Conservation (phyloP, 2,888 invertebrate species). For the Drosophila testacea region DNA sequence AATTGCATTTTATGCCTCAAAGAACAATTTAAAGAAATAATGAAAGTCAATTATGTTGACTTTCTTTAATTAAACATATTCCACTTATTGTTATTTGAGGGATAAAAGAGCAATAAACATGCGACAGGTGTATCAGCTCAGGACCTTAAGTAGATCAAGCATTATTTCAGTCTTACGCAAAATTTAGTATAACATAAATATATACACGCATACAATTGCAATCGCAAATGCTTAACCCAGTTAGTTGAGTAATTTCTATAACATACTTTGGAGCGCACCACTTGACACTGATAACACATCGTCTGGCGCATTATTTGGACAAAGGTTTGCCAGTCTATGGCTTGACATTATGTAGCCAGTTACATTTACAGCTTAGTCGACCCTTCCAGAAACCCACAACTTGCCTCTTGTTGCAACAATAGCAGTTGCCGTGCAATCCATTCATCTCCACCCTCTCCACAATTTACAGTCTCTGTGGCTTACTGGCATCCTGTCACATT, state of each 20-base stretch:
- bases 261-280: constrained; percentile 70
- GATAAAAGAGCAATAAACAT: not conserved
- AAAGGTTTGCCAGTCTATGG: constrained; percentile 48
- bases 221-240: constrained; percentile 36
- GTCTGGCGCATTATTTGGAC: constrained; percentile 74
- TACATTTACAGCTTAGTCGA: constrained; percentile 23
- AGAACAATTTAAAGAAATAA: not conserved
- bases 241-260: constrained; percentile 35
- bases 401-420: constrained; percentile 17
- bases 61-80: not conserved
- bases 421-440: not conserved
- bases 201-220: not conserved
- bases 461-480: not conserved
- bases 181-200: constrained; percentile 3
- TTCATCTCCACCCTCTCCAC: too few species aligned
- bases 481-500: constrained; percentile 53
- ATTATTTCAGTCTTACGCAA: constrained; percentile 33
- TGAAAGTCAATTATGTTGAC: not conserved
- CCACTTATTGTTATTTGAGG: not conserved
- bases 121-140: not conserved
- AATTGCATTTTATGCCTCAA: not conserved
- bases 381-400: not conserved
- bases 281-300: constrained; percentile 82
- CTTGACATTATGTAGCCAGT: constrained; percentile 62
- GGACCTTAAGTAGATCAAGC: constrained; percentile 42